phyloP scores from a whole-genome alignment of 1,140 invertebrate species.

The Tenebrio molitor region DNA sequence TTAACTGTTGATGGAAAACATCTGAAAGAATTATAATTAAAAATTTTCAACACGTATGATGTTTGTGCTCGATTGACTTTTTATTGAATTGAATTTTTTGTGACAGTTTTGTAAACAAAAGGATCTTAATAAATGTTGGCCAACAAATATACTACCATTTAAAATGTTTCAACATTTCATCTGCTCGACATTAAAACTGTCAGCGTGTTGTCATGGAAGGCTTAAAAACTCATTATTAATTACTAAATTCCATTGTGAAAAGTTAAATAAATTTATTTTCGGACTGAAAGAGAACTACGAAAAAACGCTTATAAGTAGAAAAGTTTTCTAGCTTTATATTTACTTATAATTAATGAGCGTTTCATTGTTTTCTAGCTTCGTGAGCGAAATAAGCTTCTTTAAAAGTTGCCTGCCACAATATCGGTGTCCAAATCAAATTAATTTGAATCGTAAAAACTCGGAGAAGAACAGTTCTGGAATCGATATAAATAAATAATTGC shows the following conservation, averaged over 20 bases:
- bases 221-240: conserved; percentile 43
- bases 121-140: conserved; percentile 37
- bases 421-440: neutral
- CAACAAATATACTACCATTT: conserved; percentile 30
- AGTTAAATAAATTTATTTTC: conserved; percentile 43
- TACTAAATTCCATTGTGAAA: conserved; percentile 43
- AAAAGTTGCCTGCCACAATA: neutral
- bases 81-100: neutral
- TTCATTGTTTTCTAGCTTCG: neutral
- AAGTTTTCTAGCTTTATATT: conserved; percentile 12
- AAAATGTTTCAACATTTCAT: conserved; percentile 42
- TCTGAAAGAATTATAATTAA: conserved; percentile 15
- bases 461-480: conserved; percentile 1
- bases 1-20: neutral
- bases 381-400: neutral
- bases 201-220: conserved; percentile 19
- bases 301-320: conserved; percentile 12
- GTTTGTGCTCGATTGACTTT: conserved; percentile 2
- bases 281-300: neutral
- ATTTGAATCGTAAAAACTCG: neutral
- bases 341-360: conserved; percentile 12
- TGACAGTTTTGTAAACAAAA: conserved; percentile 11
- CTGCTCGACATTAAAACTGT: conserved; percentile 42
- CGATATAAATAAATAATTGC: conserved; percentile 1
- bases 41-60: conserved; percentile 9